Evolutionary conservation across 1,140 invertebrate species (phyloP).

Genomic region (Liolophura sinensis): DNA sequence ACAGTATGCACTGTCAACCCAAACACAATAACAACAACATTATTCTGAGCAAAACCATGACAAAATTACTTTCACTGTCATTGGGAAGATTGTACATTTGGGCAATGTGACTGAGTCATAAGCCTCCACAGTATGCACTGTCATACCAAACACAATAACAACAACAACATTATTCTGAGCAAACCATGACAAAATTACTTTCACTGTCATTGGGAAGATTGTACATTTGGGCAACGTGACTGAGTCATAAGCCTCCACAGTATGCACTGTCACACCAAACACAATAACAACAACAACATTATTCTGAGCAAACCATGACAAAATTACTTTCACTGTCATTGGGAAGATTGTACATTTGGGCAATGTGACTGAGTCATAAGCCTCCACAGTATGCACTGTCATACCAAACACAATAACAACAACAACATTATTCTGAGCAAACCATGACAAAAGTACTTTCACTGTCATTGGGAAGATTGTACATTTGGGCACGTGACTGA

Average conservation of each 20-base stretch:
- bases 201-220: background rate
- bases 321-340: background rate
- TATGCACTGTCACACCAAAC: conserved; percentile 71
- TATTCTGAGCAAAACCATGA: background rate
- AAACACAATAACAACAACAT: background rate
- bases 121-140: conserved; percentile 89
- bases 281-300: background rate
- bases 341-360: too few relatives aligned
- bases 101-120: conserved; percentile 78
- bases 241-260: conserved; percentile 90
- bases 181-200: background rate
- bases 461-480: background rate
- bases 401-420: background rate
- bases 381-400: conserved; percentile 88
- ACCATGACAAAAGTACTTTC: background rate
- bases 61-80: background rate
- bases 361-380: conserved; percentile 79
- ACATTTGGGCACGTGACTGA: conserved; percentile 56
- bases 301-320: background rate
- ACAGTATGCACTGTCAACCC: conserved; percentile 79
- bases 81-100: too few relatives aligned
- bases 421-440: background rate
- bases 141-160: background rate
- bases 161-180: background rate
- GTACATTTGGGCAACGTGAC: too few relatives aligned